A percentile compares a stretch with the other conserved stretches of the same genome.
Conservation (phyloP, 2,797 vertebrate species). For the Lutjanus campechanus region DNA sequence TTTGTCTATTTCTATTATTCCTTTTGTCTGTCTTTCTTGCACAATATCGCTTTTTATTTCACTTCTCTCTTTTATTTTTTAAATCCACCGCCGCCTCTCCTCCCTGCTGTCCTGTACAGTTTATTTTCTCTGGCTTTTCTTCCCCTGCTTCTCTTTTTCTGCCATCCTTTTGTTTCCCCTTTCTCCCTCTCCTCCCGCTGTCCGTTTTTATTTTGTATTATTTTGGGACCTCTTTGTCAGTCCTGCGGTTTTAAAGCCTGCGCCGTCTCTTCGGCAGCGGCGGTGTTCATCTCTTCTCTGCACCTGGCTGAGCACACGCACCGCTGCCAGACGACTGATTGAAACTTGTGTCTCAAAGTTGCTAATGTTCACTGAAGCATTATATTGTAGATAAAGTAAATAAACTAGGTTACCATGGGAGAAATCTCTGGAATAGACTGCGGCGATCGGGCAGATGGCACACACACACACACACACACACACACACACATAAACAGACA, state of each 20-base stretch:
- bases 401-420: conserved; percentile 94
- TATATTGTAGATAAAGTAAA: conserved; percentile 99
- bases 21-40: conserved; percentile 50
- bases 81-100: conserved; percentile 38
- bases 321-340: conserved; percentile 88
- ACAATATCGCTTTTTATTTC: conserved; percentile 56
- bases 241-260: conserved; percentile 55
- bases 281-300: conserved; percentile 72
- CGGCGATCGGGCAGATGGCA: conserved; percentile 90
- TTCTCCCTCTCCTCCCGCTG: conserved; percentile 30
- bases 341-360: conserved; percentile 94
- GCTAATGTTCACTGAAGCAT: conserved; percentile 96
- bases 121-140: conserved; percentile 59
- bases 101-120: conserved; percentile 42
- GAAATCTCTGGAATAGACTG: conserved; percentile 92
- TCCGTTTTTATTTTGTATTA: conserved; percentile 75
- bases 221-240: conserved; percentile 74
- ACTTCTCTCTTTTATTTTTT: conserved; percentile 51
- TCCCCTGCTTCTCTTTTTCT: conserved; percentile 47
- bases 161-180: conserved; percentile 43
- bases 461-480: conserved; percentile 75
- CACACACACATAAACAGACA: conserved; percentile 65
- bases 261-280: conserved; percentile 57
- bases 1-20: conserved; percentile 60
- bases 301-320: conserved; percentile 78